Conservation (phyloP, 2,888 invertebrate genomes). For the Tubulanus polymorphus region DNA sequence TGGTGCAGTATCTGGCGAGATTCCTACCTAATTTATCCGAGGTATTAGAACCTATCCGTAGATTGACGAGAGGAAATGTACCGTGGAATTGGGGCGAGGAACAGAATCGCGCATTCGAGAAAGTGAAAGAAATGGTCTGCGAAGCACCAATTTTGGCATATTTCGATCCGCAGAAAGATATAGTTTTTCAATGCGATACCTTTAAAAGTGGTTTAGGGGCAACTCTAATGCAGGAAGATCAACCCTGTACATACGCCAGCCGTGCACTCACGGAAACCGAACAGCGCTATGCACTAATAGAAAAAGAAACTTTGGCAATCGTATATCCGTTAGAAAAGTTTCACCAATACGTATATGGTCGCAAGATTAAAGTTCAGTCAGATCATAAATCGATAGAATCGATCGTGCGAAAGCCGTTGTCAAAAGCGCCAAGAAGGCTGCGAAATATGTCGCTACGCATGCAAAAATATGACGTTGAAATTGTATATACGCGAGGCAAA, state of each 20-base stretch:
- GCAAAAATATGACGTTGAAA: slow-evolving; percentile 5
- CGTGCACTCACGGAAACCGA: slow-evolving; percentile 9
- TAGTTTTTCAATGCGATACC: slow-evolving; percentile 12
- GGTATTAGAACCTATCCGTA: slow-evolving; percentile 19
- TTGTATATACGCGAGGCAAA: slow-evolving; percentile 1
- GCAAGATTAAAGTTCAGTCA: slow-evolving; percentile 4
- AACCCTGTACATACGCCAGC: slow-evolving; percentile 10
- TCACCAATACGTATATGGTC: slow-evolving; percentile 18
- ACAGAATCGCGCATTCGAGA: slow-evolving; percentile 12
- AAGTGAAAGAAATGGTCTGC: slow-evolving; percentile 3
- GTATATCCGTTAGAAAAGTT: slow-evolving; percentile 18
- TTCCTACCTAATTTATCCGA: slow-evolving; percentile 22
- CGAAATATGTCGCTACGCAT: neutral
- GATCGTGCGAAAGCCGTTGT: neutral
- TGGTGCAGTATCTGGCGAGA: slow-evolving; percentile 22
- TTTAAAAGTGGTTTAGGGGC: slow-evolving; percentile 8
- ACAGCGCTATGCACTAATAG: slow-evolving; percentile 12
- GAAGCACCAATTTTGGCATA: slow-evolving; percentile 8
- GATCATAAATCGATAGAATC: slow-evolving; percentile 5
- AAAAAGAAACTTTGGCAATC: slow-evolving; percentile 17
- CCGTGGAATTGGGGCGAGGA: slow-evolving; percentile 13
- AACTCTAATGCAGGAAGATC: slow-evolving; percentile 6
- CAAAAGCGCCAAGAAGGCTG: neutral
- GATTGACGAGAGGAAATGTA: slow-evolving; percentile 17
- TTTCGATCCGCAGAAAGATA: slow-evolving; percentile 9